Conservation (phyloP, 2,888 invertebrate genomes). For the Nebria brevicollis region DNA sequence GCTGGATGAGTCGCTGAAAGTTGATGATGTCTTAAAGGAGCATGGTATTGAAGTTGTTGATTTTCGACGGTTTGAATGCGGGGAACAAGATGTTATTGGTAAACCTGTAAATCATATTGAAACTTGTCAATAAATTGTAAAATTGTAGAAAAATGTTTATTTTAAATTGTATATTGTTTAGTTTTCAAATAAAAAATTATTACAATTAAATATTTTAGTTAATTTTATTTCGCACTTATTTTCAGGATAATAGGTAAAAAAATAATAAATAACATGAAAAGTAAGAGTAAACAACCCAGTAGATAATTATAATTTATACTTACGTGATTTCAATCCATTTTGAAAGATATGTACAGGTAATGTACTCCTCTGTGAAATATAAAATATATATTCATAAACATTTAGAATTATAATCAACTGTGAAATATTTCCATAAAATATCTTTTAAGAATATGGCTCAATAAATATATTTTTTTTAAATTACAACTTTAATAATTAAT, state of each 20-base stretch:
- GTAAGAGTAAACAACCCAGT: no score
- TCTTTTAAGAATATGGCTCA: no score
- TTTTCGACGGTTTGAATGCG: conserved; percentile 89
- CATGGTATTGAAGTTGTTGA: conserved; percentile 76
- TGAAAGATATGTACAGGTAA: no score
- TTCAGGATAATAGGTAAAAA: no score
- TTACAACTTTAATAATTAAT: no score
- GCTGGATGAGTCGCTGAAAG: conserved; percentile 77
- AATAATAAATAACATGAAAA: no score
- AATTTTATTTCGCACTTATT: background rate
- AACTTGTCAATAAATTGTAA: conserved; percentile 68
- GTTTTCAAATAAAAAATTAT: conserved; percentile 16
- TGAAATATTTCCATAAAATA: no score
- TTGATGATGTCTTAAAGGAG: conserved; percentile 77
- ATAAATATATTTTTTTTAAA: no score
- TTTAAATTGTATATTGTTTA: conserved; percentile 17
- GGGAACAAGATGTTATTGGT: conserved; percentile 69
- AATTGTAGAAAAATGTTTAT: conserved; percentile 28
- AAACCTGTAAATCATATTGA: conserved; percentile 70
- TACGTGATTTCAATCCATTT: background rate
- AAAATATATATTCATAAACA: background rate
- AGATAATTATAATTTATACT: background rate
- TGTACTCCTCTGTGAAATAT: background rate
- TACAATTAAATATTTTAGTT: background rate
- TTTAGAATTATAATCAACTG: no score